These are phyloP conservation scores for Thysanoteuthis rhombus DNA, from an alignment of 2,888 invertebrate species.

Conservation along the genomic window DNA sequence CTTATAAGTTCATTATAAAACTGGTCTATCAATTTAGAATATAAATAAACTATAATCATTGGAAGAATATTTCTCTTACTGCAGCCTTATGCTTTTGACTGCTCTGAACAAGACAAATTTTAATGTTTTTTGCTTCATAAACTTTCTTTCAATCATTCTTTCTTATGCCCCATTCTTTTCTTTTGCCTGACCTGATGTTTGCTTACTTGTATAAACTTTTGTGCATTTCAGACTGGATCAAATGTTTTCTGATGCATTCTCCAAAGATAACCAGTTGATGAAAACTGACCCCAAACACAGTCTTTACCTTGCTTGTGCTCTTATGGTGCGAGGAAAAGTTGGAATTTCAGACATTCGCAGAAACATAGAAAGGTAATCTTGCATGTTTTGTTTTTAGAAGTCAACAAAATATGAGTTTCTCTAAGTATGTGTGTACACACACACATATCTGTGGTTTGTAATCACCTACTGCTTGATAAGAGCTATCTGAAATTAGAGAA, in stretches of 20 bases:
- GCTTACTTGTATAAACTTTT: background rate
- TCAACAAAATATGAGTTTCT: background rate
- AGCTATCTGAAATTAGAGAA: no score
- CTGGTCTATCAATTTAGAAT: no score
- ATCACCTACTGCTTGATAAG: no score
- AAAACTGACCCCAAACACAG: constrained; percentile 65
- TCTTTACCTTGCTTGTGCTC: constrained; percentile 67
- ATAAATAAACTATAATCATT: no score
- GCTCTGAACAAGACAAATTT: background rate
- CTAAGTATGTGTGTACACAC: background rate
- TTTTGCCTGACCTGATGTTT: background rate
- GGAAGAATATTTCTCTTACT: no score
- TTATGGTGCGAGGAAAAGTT: constrained; percentile 68
- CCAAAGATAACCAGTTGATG: constrained; percentile 65
- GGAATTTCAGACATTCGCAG: constrained; percentile 68
- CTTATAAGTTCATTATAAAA: no score
- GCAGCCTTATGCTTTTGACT: no score
- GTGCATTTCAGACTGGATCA: constrained; percentile 64
- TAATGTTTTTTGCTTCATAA: background rate
- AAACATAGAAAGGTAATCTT: constrained; percentile 67
- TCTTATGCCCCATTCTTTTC: background rate
- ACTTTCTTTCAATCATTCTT: background rate
- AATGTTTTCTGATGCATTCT: constrained; percentile 69
- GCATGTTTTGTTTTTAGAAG: background rate
- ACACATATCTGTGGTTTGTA: no score